Evolutionary conservation across 1,140 invertebrate genomes (phyloP), one percentile per base, ranked within the genome.

Genomic region (Lineus longissimus): DNA sequence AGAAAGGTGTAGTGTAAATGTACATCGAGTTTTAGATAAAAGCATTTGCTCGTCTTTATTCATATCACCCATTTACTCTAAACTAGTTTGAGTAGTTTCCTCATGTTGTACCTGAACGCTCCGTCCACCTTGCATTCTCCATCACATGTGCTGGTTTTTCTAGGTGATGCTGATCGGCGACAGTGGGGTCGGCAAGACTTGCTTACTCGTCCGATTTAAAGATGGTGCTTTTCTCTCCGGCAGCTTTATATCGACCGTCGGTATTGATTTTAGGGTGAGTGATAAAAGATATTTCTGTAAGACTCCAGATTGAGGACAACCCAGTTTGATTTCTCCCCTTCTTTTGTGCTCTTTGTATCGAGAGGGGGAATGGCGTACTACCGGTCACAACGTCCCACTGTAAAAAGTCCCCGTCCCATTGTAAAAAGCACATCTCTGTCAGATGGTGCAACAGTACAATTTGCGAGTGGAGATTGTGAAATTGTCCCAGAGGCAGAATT

Each of bases 161-260:
- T 64, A 81, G 78, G 78, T 81, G 65, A 81, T 81, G 80, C 62
- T 81, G 61, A 74, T 81, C 30, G 80, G 80, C 11, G 80, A 81
- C 68, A 78, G 75, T 67, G 78, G 76, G 30, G 76, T 78, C 6
- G 80, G 80, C 1, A 85, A 85, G 70, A 85, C 84, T 2, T 85
- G 84, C 71, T 67, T 85, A 11, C 66, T 85, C 22, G 81, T 84
- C 23, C 74, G 82, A 27, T 85, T 84, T 70, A 85, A 84, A 71
- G 84, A 85, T 71, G 81, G 81, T 60, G 80, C 83, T 33, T 85
- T 85, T 70, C 74, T 85, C 43, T 83, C 82, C 29, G 84, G 83
- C 55, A 85, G 82, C 68, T 85, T 85, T 68, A 85, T 85, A 41
- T 83, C 83, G 13, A 85, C 84, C 11, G 84, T 85, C 51, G 84